Evolutionary conservation across 2,888 invertebrate species (phyloP), one percentile per base, ranked within the genome.

Genomic region (Gibbula magus): DNA sequence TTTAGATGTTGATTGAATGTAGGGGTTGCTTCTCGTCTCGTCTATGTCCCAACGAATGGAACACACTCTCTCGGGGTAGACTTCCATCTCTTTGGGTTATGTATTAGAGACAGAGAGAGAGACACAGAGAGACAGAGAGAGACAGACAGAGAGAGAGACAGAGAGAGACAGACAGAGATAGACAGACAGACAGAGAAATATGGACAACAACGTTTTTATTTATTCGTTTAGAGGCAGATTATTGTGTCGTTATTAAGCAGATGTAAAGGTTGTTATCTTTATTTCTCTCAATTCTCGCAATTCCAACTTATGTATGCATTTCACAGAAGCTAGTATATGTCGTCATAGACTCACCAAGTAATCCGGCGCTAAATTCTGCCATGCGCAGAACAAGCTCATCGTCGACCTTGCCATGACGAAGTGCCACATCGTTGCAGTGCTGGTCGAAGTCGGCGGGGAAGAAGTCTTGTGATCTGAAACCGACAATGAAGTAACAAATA

Each of bases 61-160:
- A 22, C n/a, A 22, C 2, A 22, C n/a, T n/a, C n/a, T n/a, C n/a
- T 3, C 3, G 54, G 22, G 54, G 8, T n/a, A 10, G 3, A 54
- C n/a, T 5, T 3, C n/a, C 2, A 54, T n/a, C n/a, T 4, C n/a
- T n/a, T 20, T n/a, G n/a, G n/a, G n/a, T n/a, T n/a, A n/a, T n/a
- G n/a, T n/a, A n/a, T n/a, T n/a, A n/a, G n/a, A n/a, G n/a, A n/a
- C n/a, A n/a, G 61, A 61, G 61, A 61, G 61, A 61, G 61, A 61
- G 20, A 61, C 13, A 61, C 13, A 61, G 61, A 61, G 61, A 20
- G 61, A 61, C 13, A 61, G 61, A 61, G 61, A 61, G 61, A 61
- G 61, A 61, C 13, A 61, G 61, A 61, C n/a, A 61, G 61, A 61
- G 61, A 61, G 61, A 61, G 61, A 61, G 61, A 61, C 13, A 61